phyloP scores from a whole-genome alignment of 1,140 invertebrate genomes.

The Zaprionus africanus region DNA sequence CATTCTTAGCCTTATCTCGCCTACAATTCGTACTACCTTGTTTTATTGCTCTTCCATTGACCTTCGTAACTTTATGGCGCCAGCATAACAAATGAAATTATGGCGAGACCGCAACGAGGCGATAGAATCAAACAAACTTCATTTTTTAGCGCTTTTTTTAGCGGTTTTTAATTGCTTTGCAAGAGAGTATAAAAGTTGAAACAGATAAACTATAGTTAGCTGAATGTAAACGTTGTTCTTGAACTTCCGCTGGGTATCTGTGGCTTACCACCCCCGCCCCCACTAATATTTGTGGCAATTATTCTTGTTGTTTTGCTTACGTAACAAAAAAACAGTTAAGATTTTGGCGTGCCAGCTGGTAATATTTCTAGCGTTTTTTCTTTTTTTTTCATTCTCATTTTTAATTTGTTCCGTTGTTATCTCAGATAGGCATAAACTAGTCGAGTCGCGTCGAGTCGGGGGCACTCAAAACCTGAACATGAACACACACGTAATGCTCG shows the following conservation, averaged over 20 bases:
- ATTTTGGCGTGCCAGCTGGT: constrained; percentile 38
- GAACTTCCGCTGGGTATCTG: background rate
- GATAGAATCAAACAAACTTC: constrained; percentile 15
- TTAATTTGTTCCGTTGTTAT: constrained; percentile 27
- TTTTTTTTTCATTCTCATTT: constrained; percentile 12
- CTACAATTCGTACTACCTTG: constrained; percentile 8
- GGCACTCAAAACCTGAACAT: constrained; percentile 6
- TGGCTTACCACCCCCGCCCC: background rate
- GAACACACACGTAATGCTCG: constrained; percentile 40
- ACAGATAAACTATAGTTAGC: background rate
- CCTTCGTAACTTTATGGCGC: constrained; percentile 35
- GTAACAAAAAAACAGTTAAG: constrained; percentile 6
- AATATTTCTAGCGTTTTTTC: constrained; percentile 13
- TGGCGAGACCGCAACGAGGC: background rate
- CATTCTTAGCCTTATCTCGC: constrained; percentile 32
- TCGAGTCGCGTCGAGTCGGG: background rate
- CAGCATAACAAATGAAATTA: constrained; percentile 27
- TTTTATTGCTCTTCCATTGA: constrained; percentile 33
- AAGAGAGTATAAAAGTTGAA: constrained; percentile 19
- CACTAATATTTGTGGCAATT: background rate
- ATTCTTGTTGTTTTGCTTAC: constrained; percentile 18
- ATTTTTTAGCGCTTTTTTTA: background rate
- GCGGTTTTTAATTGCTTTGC: constrained; percentile 17
- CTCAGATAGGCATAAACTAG: constrained; percentile 43
- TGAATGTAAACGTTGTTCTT: background rate